Base-by-base conservation (phyloP, 2,797 vertebrate species). In the Pterois miles region DNA sequence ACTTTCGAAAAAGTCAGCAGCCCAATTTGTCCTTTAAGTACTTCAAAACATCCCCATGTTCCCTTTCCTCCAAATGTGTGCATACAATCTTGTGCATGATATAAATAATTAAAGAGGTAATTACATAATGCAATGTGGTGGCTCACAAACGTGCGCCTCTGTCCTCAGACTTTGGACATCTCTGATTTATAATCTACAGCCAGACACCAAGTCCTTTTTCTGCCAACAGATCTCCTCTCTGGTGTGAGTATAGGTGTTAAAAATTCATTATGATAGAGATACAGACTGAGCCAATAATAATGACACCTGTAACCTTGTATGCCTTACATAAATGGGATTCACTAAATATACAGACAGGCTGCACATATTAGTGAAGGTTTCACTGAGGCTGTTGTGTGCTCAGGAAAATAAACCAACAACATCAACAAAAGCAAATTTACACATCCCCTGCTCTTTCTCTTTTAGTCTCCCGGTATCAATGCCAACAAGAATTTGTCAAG, bases 101-200 rank as follows among this genome's bases (percentile, higher is more conserved):
- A 87, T 89, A 59, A 88, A 90, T 82, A 86, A 86, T 88, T 86
- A 56, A 88, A 78, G 18, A 76, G 34, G 46, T 84, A 86, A 92
- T 93, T 84, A 88, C 79, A 83, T 80, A 86, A 87, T 82, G 70
- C 79, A 86, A 86, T 74, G 57, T 58, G 54, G 60, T 77, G 65
- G 82, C 72, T 82, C 46, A 34, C 31, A 71, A 82, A 81, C 53
- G 43, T 67, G 29, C 1, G 29, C 40, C 36, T 71, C 59, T 65
- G 58, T 83, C 53, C 63, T 86, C 48, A 72, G 29, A 80, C 64
- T 76, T 14, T 75, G 81, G 78, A 86, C 46, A 74, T 68, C 57
- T 27, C 65, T 78, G 48, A 89, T 90, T 73, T 74, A 89, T 92
- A 83, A 92, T 92, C 91, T 75, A 89, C 50, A 81, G 38, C 70